Evolutionary conservation across 2,113 vertebrate species (phyloP).

Genomic region (Hystrix brachyura): DNA sequence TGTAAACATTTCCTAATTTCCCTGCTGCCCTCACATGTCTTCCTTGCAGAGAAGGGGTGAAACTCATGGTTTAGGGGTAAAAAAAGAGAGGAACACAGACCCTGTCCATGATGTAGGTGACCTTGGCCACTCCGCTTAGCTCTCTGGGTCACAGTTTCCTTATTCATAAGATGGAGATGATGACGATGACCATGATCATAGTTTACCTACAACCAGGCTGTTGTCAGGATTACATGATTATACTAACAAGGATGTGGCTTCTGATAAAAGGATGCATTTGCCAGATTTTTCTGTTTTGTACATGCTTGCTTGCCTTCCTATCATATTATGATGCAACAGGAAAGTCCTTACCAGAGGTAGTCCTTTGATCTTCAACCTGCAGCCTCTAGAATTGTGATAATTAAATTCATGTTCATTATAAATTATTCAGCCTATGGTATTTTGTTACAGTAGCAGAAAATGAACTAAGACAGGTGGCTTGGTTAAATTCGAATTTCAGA

Average conservation of each 20-base stretch:
- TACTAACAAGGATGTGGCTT: background rate
- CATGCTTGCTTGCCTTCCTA: background rate
- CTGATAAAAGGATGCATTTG: background rate
- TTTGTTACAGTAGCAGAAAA: background rate
- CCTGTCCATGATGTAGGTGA: background rate
- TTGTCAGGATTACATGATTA: background rate
- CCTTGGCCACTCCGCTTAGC: background rate
- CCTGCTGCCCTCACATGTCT: background rate
- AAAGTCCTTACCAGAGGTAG: background rate
- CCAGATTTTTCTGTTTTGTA: background rate
- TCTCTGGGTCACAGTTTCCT: background rate
- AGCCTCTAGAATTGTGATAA: background rate
- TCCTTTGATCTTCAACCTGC: background rate
- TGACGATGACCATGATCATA: background rate
- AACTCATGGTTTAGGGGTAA: background rate
- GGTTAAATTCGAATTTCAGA: constrained; percentile 13
- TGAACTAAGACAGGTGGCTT: background rate
- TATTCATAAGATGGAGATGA: background rate
- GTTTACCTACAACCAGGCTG: background rate
- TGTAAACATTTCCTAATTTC: constrained; percentile 18
- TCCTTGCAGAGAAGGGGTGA: background rate
- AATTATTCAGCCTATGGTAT: background rate
- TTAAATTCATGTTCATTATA: background rate
- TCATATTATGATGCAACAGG: background rate
- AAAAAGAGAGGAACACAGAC: background rate